Conservation (phyloP, 2,797 vertebrate species). For the Sebastes paucispinis region DNA sequence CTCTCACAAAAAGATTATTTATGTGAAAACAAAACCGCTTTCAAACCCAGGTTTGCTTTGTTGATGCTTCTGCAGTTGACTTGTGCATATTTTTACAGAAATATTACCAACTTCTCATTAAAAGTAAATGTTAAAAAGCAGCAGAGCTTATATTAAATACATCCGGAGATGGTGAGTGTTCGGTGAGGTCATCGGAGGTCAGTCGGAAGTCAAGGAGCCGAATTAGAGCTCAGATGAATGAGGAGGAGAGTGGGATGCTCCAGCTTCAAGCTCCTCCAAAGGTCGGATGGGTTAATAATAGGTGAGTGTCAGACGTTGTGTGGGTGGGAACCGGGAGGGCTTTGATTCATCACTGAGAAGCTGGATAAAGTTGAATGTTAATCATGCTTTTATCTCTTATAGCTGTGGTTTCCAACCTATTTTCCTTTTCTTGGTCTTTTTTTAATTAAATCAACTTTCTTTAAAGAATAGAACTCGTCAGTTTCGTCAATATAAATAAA, state of each 20-base stretch:
- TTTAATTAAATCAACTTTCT: too few species aligned
- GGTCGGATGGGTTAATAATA: conserved; percentile 52
- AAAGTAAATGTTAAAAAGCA: not conserved
- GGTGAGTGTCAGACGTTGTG: conserved; percentile 7
- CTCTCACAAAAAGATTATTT: conserved; percentile 33
- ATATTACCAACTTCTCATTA: not conserved
- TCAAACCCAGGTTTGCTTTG: not conserved
- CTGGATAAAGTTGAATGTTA: not conserved
- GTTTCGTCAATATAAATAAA: too few species aligned
- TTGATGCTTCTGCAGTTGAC: not conserved
- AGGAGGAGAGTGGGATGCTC: conserved; percentile 23
- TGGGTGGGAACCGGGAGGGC: conserved; percentile 21
- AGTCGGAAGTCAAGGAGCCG: not conserved
- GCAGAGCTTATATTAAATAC: not conserved
- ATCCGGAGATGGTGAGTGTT: not conserved
- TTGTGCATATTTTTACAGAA: not conserved
- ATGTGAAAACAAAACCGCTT: conserved; percentile 28
- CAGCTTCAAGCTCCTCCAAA: conserved; percentile 3
- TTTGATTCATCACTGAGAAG: conserved; percentile 23
- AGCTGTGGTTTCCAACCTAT: not conserved
- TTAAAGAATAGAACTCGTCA: too few species aligned
- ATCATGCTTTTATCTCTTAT: not conserved
- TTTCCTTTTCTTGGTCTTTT: too few species aligned
- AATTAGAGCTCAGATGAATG: conserved; percentile 19
- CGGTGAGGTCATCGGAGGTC: conserved; percentile 9